Evolutionary conservation across 2,888 invertebrate genomes (phyloP).

Genomic region (Biston betularia): DNA sequence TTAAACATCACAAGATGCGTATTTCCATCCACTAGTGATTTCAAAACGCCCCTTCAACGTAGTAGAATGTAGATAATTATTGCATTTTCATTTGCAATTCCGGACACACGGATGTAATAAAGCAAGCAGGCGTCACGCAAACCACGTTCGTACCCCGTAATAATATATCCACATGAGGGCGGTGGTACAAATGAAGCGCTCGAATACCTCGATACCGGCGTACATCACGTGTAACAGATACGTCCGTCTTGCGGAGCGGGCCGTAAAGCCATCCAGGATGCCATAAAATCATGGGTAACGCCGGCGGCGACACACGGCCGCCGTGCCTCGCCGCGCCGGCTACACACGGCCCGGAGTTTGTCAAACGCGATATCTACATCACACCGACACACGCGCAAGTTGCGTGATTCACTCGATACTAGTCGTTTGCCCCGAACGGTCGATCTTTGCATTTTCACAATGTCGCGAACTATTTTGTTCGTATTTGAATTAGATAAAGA

Average conservation of each 20-base stretch:
- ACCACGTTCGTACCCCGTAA: not conserved
- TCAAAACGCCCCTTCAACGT: too few species aligned
- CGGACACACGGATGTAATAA: not conserved
- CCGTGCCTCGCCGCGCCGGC: not conserved
- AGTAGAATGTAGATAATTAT: not conserved
- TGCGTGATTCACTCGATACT: not conserved
- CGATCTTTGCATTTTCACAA: too few species aligned
- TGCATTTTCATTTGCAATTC: not conserved
- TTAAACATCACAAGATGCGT: too few species aligned
- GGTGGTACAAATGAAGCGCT: constrained; percentile 29
- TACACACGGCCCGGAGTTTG: not conserved
- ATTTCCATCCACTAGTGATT: too few species aligned
- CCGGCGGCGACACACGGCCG: constrained; percentile 31
- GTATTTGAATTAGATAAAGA: too few species aligned
- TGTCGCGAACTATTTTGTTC: too few species aligned
- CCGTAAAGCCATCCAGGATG: constrained; percentile 43
- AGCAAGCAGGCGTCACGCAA: not conserved
- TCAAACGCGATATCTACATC: not conserved
- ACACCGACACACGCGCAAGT: not conserved
- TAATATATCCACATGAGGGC: constrained; percentile 3
- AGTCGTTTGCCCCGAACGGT: too few species aligned
- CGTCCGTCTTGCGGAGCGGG: constrained; percentile 35
- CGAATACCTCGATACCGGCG: constrained; percentile 22
- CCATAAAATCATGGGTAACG: constrained; percentile 43
- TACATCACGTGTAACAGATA: constrained; percentile 26